Base-by-base conservation (phyloP, 2,888 invertebrate genomes). In the Epinotia demarniana region DNA sequence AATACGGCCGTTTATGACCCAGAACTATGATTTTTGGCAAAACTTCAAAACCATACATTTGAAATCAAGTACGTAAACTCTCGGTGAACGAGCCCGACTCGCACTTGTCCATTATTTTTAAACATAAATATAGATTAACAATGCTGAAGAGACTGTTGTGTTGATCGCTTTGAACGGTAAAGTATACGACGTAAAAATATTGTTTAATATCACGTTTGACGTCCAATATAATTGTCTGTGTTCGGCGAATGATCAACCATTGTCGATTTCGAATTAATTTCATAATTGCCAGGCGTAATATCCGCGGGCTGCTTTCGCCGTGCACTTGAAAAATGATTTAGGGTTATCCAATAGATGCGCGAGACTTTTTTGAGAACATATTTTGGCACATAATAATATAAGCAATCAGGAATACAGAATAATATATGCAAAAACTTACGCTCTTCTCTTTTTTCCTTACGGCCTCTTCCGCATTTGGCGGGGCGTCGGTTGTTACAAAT, bases 241-340 rank as follows among this genome's bases (percentile, higher is more conserved):
- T 58, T 27, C 58, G 23, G 58, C 58, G n/a, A 53, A 53, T 53
- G 13, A 60, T 23, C 13, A 23, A 60, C 27, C 64, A 66, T 49
- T 57, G 72, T 58, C 19, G 27, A 60, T 18, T 39, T 16, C 33
- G 49, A 61, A 77, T 74, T 79, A 77, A 63, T 76, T 75, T 23
- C 61, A 81, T 81, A 83, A 83, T 81, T 83, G 78, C 79, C 13
- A 77, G 78, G 74, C 79, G 76, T 79, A 79, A 75, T 74, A 76
- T 62, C 80, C 76, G 71, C 78, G 33, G 79, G 80, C 72, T 73
- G 75, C 23, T 27, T 49, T 58, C 63, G 19, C 58, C 46, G 68
- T 13, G 43, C 39, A 18, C 53, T 67, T 53, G 53, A 13, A 53
- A 1, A n/a, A 53, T 53, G 53, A 53, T 53, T 53, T n/a, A 53